Evolutionary conservation across 2,113 vertebrate species (phyloP).

Genomic region (Butorides virescens): DNA sequence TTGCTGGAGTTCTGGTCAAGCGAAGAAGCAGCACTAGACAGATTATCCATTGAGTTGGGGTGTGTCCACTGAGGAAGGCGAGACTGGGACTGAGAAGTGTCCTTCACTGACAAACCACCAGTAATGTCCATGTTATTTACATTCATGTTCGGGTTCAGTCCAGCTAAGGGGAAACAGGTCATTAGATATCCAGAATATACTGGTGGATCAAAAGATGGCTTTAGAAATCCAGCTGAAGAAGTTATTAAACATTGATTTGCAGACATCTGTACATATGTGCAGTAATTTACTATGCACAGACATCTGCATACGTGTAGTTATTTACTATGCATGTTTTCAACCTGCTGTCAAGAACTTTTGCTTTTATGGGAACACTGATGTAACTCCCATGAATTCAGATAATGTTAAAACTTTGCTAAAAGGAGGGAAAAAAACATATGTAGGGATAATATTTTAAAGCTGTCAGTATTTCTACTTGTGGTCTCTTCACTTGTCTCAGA

Average conservation of each 20-base stretch:
- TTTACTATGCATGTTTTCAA: background rate
- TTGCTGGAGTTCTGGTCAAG: constrained; percentile 95
- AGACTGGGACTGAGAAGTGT: constrained; percentile 94
- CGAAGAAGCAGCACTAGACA: constrained; percentile 88
- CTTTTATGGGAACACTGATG: background rate
- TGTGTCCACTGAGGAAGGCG: constrained; percentile 99
- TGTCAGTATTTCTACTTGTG: background rate
- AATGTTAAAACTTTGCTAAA: background rate
- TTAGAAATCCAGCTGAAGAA: background rate
- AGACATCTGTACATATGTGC: background rate
- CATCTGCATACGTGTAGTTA: background rate
- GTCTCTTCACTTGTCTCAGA: background rate
- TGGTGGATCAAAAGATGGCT: background rate
- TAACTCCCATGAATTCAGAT: background rate
- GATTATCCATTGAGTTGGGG: constrained; percentile 91
- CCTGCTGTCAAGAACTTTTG: background rate
- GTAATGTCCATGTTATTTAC: constrained; percentile 94
- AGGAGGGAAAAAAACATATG: background rate
- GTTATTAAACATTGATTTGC: background rate
- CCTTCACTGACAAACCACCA: constrained; percentile 91
- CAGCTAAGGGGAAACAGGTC: constrained; percentile 75
- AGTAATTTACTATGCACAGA: background rate
- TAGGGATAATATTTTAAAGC: background rate
- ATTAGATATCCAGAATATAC: background rate
- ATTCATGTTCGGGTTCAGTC: constrained; percentile 95